These are phyloP conservation scores for Branchinecta lindahli DNA, from an alignment of 1,140 invertebrate species.

Conservation along the genomic window DNA sequence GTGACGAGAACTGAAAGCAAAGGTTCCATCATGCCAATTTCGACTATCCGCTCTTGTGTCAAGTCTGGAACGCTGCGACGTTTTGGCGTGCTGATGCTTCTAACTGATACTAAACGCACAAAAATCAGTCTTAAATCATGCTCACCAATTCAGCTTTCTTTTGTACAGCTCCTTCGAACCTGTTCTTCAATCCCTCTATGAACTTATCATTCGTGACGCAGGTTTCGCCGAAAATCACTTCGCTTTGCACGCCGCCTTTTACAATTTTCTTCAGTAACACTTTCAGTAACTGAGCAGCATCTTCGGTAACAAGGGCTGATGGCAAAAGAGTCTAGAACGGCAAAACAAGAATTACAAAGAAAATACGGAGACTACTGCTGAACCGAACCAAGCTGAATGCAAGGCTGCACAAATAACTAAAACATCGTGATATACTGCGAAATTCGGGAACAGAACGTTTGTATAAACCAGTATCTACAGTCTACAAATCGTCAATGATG, in stretches of 20 bases:
- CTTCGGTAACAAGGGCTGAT: slow-evolving; percentile 55
- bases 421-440: too few relatives aligned
- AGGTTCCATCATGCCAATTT: too few relatives aligned
- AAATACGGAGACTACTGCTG: too few relatives aligned
- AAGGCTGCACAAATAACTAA: too few relatives aligned
- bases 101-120: not conserved
- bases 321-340: slow-evolving; percentile 41
- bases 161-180: slow-evolving; percentile 48
- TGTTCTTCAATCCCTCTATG: slow-evolving; percentile 48
- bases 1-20: too few relatives aligned
- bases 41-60: too few relatives aligned
- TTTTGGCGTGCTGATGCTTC: too few relatives aligned
- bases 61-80: too few relatives aligned
- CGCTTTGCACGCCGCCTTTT: slow-evolving; percentile 32
- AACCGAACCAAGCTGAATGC: too few relatives aligned
- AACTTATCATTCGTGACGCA: slow-evolving; percentile 41
- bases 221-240: slow-evolving; percentile 35
- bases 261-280: slow-evolving; percentile 47
- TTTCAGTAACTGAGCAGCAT: slow-evolving; percentile 54
- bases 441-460: too few relatives aligned
- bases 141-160: slow-evolving; percentile 50
- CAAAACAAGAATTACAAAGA: slow-evolving; percentile 25
- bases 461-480: too few relatives aligned
- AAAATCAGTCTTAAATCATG: not conserved
- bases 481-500: too few relatives aligned